These are phyloP conservation scores for Brachystomella parvula DNA, from an alignment of 1,140 invertebrate genomes.

Conservation along the genomic window DNA sequence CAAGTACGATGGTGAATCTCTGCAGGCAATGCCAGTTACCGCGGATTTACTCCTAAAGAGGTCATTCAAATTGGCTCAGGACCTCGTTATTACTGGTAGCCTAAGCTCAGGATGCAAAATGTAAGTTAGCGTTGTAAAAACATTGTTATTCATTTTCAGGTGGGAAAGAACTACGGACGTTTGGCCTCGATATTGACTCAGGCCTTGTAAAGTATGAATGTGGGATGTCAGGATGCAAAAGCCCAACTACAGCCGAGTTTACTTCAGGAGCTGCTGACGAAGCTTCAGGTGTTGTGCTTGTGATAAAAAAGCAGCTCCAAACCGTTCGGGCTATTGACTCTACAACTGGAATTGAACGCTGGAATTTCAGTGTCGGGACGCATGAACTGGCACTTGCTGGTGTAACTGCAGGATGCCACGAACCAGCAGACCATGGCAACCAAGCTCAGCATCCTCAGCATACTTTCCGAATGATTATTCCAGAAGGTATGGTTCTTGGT, in stretches of 20 bases:
- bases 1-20: constrained; percentile 77
- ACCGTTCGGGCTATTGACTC: constrained; percentile 80
- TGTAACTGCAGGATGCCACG: constrained; percentile 26
- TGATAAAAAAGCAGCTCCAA: constrained; percentile 71
- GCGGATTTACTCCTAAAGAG: constrained; percentile 70
- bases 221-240: constrained; percentile 60
- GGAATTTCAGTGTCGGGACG: constrained; percentile 91
- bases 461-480: constrained; percentile 55
- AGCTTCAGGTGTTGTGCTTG: constrained; percentile 57
- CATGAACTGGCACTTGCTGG: constrained; percentile 64
- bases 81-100: constrained; percentile 74
- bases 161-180: constrained; percentile 52
- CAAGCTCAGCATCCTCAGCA: constrained; percentile 48
- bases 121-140: neutral
- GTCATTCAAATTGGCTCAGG: constrained; percentile 74
- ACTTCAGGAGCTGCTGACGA: constrained; percentile 39
- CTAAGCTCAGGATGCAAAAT: constrained; percentile 21
- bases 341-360: constrained; percentile 71
- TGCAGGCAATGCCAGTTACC: constrained; percentile 76
- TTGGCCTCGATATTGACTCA: constrained; percentile 62
- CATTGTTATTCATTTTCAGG: constrained; percentile 37
- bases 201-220: constrained; percentile 74
- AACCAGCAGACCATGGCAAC: constrained; percentile 33
- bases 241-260: constrained; percentile 39
- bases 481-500: constrained; percentile 64